Percentiles rank a stretch among this genome's conserved stretches.
Conservation (phyloP, 2,797 vertebrate species). For the Hoplostethus mediterraneus region DNA sequence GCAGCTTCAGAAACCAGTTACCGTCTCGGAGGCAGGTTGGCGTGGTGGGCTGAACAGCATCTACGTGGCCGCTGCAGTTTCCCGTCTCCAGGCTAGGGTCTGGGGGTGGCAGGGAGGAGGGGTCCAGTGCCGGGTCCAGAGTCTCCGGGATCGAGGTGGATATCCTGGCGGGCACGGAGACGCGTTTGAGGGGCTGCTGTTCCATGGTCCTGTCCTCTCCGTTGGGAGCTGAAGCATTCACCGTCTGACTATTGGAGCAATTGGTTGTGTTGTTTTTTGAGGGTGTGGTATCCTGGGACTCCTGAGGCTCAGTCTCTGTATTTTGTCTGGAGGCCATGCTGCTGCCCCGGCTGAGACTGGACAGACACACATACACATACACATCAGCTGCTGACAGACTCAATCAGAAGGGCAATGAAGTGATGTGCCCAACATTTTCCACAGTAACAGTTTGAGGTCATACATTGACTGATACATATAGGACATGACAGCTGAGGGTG, state of each 20-base stretch:
- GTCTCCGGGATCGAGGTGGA: slow-evolving; percentile 89
- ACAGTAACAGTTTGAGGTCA: slow-evolving; percentile 32
- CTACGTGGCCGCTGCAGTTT: slow-evolving; percentile 86
- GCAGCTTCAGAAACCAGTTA: slow-evolving; percentile 97
- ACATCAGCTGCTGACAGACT: slow-evolving; percentile 44
- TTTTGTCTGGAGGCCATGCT: slow-evolving; percentile 97
- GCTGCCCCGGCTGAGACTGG: slow-evolving; percentile 92
- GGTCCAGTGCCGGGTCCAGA: slow-evolving; percentile 94
- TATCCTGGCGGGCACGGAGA: slow-evolving; percentile 82
- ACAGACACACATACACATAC: slow-evolving; percentile 56
- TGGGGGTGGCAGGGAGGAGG: slow-evolving; percentile 95
- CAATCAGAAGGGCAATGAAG: slow-evolving; percentile 10
- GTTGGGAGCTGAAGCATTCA: slow-evolving; percentile 73
- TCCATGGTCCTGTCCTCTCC: slow-evolving; percentile 79
- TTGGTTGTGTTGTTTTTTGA: slow-evolving; percentile 82
- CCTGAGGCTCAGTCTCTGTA: slow-evolving; percentile 92
- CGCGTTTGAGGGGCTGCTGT: slow-evolving; percentile 79
- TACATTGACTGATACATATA: slow-evolving; percentile 20
- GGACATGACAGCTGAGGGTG: slow-evolving; percentile 25
- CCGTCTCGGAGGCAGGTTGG: slow-evolving; percentile 91
- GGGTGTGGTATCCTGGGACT: slow-evolving; percentile 85
- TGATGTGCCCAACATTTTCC: slow-evolving; percentile 23
- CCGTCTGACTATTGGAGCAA: slow-evolving; percentile 81
- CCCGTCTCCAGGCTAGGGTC: slow-evolving; percentile 95
- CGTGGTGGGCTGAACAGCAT: slow-evolving; percentile 74